phyloP scores from a whole-genome alignment of 2,113 vertebrate genomes.

The Tapirus terrestris region DNA sequence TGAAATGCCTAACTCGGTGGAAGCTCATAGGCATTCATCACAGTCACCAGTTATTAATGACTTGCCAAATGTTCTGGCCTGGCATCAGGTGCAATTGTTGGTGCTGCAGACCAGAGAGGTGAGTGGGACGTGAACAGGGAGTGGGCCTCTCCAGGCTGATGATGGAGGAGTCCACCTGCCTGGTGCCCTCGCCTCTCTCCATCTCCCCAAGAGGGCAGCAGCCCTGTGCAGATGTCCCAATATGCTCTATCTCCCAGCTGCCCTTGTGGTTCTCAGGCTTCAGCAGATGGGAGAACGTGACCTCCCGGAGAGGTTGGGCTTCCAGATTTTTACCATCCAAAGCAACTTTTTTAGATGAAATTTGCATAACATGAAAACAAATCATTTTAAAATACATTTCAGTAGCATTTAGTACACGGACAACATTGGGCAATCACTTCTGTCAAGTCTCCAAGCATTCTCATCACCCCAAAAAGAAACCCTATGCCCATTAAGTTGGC shows the following conservation, averaged over 20 bases:
- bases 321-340: neutral
- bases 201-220: neutral
- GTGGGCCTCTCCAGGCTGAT: neutral
- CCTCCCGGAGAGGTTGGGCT: neutral
- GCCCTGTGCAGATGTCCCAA: neutral
- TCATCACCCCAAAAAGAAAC: neutral
- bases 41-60: constrained; percentile 54
- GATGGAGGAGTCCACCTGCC: neutral
- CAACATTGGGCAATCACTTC: fast-evolving
- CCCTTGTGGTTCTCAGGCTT: neutral
- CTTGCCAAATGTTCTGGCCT: constrained; percentile 56
- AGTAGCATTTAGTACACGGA: neutral
- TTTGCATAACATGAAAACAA: neutral
- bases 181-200: no score
- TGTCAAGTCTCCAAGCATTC: neutral
- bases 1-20: neutral
- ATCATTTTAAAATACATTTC: neutral
- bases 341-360: neutral
- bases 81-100: neutral
- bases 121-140: fast-evolving
- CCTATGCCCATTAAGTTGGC: neutral
- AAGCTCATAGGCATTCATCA: constrained; percentile 37
- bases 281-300: no score
- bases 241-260: neutral
- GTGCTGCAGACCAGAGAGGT: neutral